Percentiles rank a stretch among this genome's conserved stretches.
Evolutionary conservation across 2,113 vertebrate genomes (phyloP).

Genomic region (Axis porcinus): DNA sequence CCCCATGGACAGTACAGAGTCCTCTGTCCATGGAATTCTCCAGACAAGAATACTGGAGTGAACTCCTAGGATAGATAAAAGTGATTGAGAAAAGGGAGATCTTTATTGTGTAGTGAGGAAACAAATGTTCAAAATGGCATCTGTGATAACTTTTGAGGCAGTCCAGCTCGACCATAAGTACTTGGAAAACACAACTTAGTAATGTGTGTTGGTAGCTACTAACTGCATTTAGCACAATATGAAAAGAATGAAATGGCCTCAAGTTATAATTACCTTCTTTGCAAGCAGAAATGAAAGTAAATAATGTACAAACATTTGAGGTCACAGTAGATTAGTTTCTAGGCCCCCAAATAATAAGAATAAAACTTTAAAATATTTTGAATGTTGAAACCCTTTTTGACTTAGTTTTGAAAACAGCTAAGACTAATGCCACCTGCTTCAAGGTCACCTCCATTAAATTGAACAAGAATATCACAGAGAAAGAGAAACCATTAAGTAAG

Average conservation of each 20-base stretch:
- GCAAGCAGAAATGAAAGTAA: not conserved
- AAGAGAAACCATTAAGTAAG: not conserved
- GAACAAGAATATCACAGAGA: not conserved
- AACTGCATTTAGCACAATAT: not conserved
- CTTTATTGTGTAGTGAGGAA: not conserved
- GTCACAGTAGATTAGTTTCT: not conserved
- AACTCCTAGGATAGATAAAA: not conserved
- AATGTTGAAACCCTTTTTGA: not conserved
- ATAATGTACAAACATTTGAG: not conserved
- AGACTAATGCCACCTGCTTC: not conserved
- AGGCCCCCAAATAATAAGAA: not conserved
- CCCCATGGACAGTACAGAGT: no score
- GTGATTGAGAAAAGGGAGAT: not conserved
- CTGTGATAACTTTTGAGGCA: not conserved
- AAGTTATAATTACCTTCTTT: not conserved
- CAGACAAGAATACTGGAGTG: no score
- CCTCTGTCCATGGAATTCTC: no score
- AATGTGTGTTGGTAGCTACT: not conserved
- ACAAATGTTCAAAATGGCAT: not conserved
- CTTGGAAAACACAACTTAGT: not conserved
- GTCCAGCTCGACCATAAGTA: not conserved
- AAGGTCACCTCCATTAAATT: not conserved
- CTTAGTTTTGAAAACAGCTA: not conserved
- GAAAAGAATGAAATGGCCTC: not conserved
- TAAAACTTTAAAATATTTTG: not conserved